Base-by-base conservation (phyloP, 2,113 vertebrate genomes). In the Platysternon megacephalum region DNA sequence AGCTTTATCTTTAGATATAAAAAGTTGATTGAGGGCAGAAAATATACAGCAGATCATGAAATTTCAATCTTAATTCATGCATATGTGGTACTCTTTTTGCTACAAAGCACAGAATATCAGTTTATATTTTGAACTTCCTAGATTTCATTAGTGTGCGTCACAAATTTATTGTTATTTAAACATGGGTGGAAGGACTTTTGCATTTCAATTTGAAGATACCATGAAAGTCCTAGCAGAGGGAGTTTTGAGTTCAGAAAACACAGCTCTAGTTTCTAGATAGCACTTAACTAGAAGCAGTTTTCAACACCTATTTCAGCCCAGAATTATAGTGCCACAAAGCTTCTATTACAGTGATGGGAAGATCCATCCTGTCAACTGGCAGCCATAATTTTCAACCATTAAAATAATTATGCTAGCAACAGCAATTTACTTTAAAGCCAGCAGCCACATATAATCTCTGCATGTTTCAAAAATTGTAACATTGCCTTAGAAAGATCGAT, bases 281-380 rank as follows among this genome's bases (percentile, higher is more conserved):
- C 21, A 22, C 11, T 56, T 56, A 8, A 56, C 55, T 28, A 85
- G 74, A 2, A 49, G 9, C 2, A 7, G 2, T 21, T 29, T 80
- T 11, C 4, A 32, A 53, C 0, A 1, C 32, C 24, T 79, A 2
- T 14, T 12, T 17, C 0, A 1, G 46, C 74, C 55, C 55, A 2
- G 1, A 80, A 3, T 1, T 4, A 48, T 24, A 86, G 74, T 1
- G 3, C 39, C 68, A 84, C 5, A 1, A 44, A 2, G 11, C 84
- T 61, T 52, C 86, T 90, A 35, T 19, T 61, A 0, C 0, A 42
- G 21, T 14, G 6, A 86, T 0, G 0, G 35, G 74, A 1, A 0
- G 42, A 42, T 58, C 1, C 32, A n/a, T 2, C 56, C 84, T 52
- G 6, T 28, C 0, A 0, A 49, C 16, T 11, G 42, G 17, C 55